Percentiles rank a stretch among this genome's conserved stretches.
These are phyloP conservation scores for Vanacampus margaritifer DNA, from an alignment of 2,113 vertebrate genomes.

Conservation along the genomic window DNA sequence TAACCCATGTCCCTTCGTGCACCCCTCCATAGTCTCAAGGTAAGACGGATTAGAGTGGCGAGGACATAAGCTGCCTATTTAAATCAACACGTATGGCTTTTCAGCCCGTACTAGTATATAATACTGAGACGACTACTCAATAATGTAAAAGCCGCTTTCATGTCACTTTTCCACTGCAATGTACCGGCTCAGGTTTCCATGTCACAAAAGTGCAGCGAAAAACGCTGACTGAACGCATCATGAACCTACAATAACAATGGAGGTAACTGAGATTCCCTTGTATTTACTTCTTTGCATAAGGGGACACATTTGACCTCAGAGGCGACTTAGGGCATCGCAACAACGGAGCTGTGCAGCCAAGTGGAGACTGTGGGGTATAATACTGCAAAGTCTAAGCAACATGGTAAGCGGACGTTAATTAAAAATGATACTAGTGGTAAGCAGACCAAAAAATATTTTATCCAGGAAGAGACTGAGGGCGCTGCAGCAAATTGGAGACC, in stretches of 20 bases:
- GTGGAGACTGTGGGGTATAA: too few relatives aligned
- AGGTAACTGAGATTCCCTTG: neutral
- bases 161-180: neutral
- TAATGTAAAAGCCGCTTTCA: neutral
- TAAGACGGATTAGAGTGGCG: neutral
- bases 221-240: neutral
- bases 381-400: too few relatives aligned
- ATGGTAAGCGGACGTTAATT: too few relatives aligned
- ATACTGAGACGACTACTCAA: neutral
- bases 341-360: too few relatives aligned
- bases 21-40: neutral
- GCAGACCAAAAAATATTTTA: too few relatives aligned
- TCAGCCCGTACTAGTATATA: neutral
- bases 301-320: neutral
- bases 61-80: neutral
- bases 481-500: too few relatives aligned
- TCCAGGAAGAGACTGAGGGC: neutral
- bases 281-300: neutral
- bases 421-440: too few relatives aligned
- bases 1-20: neutral
- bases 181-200: neutral
- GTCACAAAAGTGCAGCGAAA: neutral
- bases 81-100: constrained; percentile 5
- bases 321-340: too few relatives aligned
- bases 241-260: neutral